Percentiles rank a stretch among this genome's conserved stretches.
These are phyloP conservation scores for Gasterosteus nipponicus DNA, from an alignment of 2,113 vertebrate species.

Conservation along the genomic window DNA sequence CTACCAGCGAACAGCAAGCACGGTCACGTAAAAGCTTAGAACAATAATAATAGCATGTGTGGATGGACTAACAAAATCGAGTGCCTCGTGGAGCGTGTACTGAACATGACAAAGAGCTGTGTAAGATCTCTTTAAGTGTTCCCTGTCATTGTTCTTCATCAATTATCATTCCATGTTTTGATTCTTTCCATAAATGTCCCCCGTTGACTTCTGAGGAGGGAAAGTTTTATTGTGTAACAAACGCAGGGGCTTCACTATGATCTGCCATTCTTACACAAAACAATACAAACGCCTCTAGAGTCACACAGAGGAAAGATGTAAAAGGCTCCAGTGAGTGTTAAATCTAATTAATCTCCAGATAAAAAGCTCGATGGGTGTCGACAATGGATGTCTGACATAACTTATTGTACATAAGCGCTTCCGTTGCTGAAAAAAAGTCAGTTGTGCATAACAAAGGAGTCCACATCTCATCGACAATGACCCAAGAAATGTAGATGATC, in stretches of 20 bases:
- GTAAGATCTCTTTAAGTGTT: slow-evolving; percentile 17
- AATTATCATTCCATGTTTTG: slow-evolving; percentile 11
- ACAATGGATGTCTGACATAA: not conserved
- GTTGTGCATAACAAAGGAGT: not conserved
- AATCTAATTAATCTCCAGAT: not conserved
- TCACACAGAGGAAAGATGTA: not conserved
- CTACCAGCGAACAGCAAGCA: not conserved
- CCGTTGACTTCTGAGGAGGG: slow-evolving; percentile 15
- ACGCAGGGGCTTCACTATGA: slow-evolving; percentile 19
- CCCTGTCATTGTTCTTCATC: slow-evolving; percentile 14
- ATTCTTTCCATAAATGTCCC: slow-evolving; percentile 40
- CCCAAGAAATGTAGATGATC: not conserved
- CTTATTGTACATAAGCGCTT: no score
- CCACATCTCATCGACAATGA: not conserved
- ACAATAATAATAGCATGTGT: slow-evolving; percentile 1
- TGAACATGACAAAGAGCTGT: slow-evolving; percentile 40
- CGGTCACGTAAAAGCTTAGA: not conserved
- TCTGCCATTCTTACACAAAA: slow-evolving; percentile 39
- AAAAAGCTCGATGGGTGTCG: not conserved
- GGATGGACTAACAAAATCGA: not conserved
- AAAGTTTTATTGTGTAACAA: slow-evolving; percentile 27
- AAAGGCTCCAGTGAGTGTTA: slow-evolving; percentile 12
- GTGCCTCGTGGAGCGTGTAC: not conserved
- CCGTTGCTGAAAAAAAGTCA: not conserved
- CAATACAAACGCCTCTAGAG: slow-evolving; percentile 27